Evolutionary conservation across 2,888 invertebrate genomes (phyloP), one percentile per base, ranked within the genome.

Genomic region (Drosophila multiciliata): DNA sequence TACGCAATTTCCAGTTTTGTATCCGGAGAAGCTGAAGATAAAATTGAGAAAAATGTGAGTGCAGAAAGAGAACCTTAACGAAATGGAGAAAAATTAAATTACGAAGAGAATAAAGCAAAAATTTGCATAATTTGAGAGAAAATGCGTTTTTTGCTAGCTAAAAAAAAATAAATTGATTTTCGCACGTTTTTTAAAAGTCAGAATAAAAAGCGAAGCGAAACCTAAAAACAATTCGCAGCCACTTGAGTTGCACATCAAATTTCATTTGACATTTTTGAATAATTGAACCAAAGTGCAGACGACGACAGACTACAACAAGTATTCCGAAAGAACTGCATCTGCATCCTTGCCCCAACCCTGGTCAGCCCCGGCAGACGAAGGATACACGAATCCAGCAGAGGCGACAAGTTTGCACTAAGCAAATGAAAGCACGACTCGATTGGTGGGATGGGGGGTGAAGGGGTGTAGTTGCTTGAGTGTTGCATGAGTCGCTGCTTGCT

Each of bases 211-310:
- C 36, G 55, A 29, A 33, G 48, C 38, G 65, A 67, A 40, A 53
- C 26, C 15, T 23, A 42, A 67, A 78, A 80, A 73, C 73, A 80
- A 78, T 80, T 73, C 68, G n/a, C 73, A 75, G 83, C 75, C 80
- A 89, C 85, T 86, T 89, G 88, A 87, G 90, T 80, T 78, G 72
- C 70, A 86, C 89, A 91, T 91, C 86, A 90, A 92, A 91, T 91
- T 91, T 90, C 91, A 91, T 92, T 91, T 92, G 90, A 90, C 77
- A 89, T 87, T 91, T 91, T 90, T 88, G 90, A 90, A 87, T 87
- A 87, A 87, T 90, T 87, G 82, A 84, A 82, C 69, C 70, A 73
- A 82, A 85, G 73, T 80, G 84, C 65, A 73, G 71, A 73, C 54
- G 42, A 20, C 1, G 45, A 15, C 45, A 45, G 20, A 15, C 38